Conservation (phyloP, 2,113 vertebrate genomes). For the Equus przewalskii region DNA sequence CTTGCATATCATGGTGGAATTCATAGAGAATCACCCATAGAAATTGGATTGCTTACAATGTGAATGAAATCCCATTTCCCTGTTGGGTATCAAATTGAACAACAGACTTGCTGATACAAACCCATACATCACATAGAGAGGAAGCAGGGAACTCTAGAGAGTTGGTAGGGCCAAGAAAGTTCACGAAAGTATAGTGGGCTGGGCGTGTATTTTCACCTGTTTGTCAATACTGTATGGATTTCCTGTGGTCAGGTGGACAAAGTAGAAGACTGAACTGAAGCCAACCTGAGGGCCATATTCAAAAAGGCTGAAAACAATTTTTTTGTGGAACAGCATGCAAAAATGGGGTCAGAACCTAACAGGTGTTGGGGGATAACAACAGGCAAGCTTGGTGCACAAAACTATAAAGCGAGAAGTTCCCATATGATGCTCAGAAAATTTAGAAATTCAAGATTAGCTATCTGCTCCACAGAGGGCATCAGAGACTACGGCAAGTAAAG, state of each 20-base stretch:
- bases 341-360: not conserved
- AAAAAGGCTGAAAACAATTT: not conserved
- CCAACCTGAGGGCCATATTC: not conserved
- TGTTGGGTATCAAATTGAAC: not conserved
- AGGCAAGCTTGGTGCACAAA: not conserved
- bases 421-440: not conserved
- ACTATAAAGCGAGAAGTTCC: not conserved
- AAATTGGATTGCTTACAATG: not conserved
- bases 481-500: not conserved
- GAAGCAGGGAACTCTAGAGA: not conserved
- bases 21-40: not conserved
- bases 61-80: not conserved
- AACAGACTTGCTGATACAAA: not conserved
- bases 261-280: not conserved
- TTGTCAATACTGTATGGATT: not conserved
- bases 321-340: not conserved
- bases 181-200: rapidly evolving
- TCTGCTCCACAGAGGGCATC: not conserved
- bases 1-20: not conserved
- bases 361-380: not conserved
- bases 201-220: no score
- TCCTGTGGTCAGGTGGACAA: not conserved
- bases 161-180: not conserved
- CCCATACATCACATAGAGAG: not conserved
- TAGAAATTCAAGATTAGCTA: not conserved